Evolutionary conservation across 2,888 invertebrate genomes (phyloP), one percentile per base, ranked within the genome.

Genomic region (Hirtodrosophila confusa): DNA sequence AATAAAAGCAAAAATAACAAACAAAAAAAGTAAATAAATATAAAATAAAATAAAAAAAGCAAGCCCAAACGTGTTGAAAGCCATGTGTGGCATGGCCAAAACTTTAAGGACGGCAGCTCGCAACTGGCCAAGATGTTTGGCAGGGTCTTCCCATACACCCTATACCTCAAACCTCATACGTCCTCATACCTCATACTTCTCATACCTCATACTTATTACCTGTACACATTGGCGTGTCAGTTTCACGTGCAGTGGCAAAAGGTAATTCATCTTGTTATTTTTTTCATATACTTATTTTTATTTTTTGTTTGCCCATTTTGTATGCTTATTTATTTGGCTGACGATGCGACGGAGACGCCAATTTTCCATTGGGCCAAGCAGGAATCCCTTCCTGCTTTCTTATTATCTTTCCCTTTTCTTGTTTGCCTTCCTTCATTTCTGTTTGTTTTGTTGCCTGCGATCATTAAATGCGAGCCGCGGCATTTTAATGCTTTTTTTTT

Each of bases 241-340:
- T 88, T 83, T 84, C 82, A 78, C 78, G 80, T 89, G 89, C 86
- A 84, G 84, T 88, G 89, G 83, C 88, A 85, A 85, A 79, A 84
- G 82, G 88, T 82, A 88, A 89, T 89, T 80, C 88, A 89, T 89
- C 89, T 84, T 63, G 75, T 55, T 66, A 17, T 60, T 64, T 55
- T 48, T 39, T 40, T 55, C 17, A 17, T 17, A 17, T 17, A 17
- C 17, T 37, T 53, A 5, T 27, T 17, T 36, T 64, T 55, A 41
- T 51, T 44, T 41, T 36, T 45, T 36, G 35, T 23, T 35, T 51
- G 33, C 56, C 57, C 70, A 57, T 68, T 68, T 68, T 68, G 56
- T 64, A 44, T 64, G 56, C 53, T 61, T 73, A 55, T 69, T 73
- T 64, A 65, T 69, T 71, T 72, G 63, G 57, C 68, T 55, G 53